phyloP scores from a whole-genome alignment of 2,888 invertebrate genomes.

The Eutolmus rufibarbis region DNA sequence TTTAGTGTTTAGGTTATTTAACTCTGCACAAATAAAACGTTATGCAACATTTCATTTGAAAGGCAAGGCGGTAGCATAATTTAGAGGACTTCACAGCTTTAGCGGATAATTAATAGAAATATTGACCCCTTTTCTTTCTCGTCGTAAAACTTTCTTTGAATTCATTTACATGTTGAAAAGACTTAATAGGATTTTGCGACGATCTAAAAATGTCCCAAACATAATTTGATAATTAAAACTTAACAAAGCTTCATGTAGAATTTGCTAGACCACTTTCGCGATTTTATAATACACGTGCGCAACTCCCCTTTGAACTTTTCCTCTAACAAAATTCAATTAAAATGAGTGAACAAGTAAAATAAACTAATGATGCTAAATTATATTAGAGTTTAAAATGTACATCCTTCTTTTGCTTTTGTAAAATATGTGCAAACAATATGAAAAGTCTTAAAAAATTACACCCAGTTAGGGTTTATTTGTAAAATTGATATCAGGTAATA shows the following conservation, averaged over 20 bases:
- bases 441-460: too few relatives aligned
- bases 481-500: too few relatives aligned
- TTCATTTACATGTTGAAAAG: not conserved
- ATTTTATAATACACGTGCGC: too few relatives aligned
- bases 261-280: too few relatives aligned
- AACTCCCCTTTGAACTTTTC: not conserved
- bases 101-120: not conserved
- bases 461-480: too few relatives aligned
- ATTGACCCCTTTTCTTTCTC: not conserved
- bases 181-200: not conserved
- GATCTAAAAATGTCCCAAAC: not conserved
- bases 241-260: not conserved
- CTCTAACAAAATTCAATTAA: not conserved
- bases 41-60: not conserved
- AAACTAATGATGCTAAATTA: too few relatives aligned
- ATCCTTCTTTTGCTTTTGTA: too few relatives aligned
- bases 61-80: not conserved
- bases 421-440: too few relatives aligned
- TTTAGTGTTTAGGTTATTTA: not conserved
- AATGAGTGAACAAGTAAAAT: too few relatives aligned
- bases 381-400: too few relatives aligned
- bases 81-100: not conserved
- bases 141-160: not conserved
- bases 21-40: not conserved
- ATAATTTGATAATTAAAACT: not conserved